Evolutionary conservation across 2,113 vertebrate species (phyloP), one percentile per base, ranked within the genome.

Genomic region (Oostethus manadensis): DNA sequence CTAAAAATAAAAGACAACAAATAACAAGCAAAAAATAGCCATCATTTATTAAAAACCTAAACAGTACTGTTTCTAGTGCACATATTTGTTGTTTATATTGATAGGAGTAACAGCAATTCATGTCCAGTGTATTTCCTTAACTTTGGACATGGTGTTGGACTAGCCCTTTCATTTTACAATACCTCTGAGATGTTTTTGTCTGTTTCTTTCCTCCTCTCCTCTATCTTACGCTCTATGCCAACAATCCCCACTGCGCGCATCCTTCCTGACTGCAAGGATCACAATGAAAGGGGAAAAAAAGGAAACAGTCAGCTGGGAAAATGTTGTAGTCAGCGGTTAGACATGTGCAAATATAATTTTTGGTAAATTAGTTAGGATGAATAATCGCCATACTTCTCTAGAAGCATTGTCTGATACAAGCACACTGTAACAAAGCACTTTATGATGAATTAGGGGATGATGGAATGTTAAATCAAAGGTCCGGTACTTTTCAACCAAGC

Each of bases 101-200:
- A 20, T 2, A 54, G 7, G 4, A 18, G 14, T 40, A 29, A 29
- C 1, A 55, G 14, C 6, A 15, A 55, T 55, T 55, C 18, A 20
- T 3, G 5, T 21, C 29, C 29, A 33, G 14, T 14, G 20, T 40
- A 48, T 56, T 21, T 21, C 13, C 14, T 17, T 17, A 42, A 22
- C 18, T 42, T 56, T 43, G 15, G 20, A n/a, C 38, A 56, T 35
- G 16, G 13, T 2, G 20, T 14, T 55, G 11, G 10, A 40, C 18
- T 15, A 60, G 42, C 42, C 15, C 43, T 65, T 48, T 48, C 21
- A 8, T 50, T 61, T 62, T 46, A 66, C 18, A 70, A 84, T 89
- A 97, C 96, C 93, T 98, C 96, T 15, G 94, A 98, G 90, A 99
- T 99, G 82, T 98, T 97, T 92, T 97, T 99, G 89, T 99, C 97